Conservation (phyloP, 2,888 invertebrate species). For the Dolichopus griseipennis region DNA sequence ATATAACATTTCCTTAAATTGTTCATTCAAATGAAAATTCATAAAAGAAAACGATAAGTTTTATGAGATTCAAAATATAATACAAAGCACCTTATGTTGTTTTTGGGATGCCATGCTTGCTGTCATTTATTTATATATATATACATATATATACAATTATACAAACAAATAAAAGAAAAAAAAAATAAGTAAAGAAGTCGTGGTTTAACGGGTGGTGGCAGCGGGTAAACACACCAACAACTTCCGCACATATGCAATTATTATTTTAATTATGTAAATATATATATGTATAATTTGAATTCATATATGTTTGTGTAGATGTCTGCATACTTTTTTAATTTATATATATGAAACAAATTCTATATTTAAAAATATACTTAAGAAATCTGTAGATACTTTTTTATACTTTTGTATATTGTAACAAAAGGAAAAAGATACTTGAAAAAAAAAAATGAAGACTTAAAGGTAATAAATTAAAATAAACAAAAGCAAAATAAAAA, state of each 20-base stretch:
- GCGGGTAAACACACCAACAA: neutral
- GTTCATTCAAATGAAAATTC: too few relatives aligned
- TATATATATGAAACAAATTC: neutral
- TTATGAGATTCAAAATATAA: too few relatives aligned
- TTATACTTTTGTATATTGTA: neutral
- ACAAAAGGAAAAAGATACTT: constrained; percentile 1
- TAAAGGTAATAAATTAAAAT: neutral
- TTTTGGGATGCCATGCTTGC: neutral
- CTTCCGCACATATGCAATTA: constrained; percentile 3
- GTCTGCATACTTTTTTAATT: too few relatives aligned
- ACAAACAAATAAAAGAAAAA: too few relatives aligned
- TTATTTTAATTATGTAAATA: neutral
- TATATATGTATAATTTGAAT: neutral
- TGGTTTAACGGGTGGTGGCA: neutral
- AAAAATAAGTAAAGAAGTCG: too few relatives aligned
- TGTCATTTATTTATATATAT: too few relatives aligned
- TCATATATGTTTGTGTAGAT: neutral
- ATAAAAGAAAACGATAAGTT: too few relatives aligned
- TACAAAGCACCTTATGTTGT: neutral
- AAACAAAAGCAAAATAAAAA: neutral
- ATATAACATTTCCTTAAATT: too few relatives aligned
- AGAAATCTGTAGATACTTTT: too few relatives aligned
- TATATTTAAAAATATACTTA: neutral
- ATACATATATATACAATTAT: too few relatives aligned
- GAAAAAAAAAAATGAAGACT: neutral